Percentiles rank a stretch among this genome's conserved stretches.
These are phyloP conservation scores for Aelia acuminata DNA, from an alignment of 2,888 invertebrate species.

Conservation along the genomic window DNA sequence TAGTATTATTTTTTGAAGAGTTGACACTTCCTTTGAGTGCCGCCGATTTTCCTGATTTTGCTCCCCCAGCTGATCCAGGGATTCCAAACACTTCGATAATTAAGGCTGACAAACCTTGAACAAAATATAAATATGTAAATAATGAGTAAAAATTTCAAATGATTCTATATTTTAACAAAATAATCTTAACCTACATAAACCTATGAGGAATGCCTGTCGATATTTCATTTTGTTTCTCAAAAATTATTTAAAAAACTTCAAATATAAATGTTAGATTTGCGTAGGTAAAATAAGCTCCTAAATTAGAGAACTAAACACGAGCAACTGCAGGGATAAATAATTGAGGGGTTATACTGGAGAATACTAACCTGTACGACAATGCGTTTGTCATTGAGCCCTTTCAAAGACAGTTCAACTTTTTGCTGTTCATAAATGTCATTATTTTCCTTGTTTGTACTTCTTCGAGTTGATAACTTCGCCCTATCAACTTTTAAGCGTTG, in stretches of 20 bases:
- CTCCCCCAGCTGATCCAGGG: background rate
- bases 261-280: background rate
- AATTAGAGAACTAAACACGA: background rate
- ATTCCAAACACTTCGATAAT: slow-evolving; percentile 4
- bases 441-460: background rate
- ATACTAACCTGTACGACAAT: slow-evolving; percentile 51
- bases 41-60: slow-evolving; percentile 18
- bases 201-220: background rate
- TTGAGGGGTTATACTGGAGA: background rate
- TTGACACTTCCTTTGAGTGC: slow-evolving; percentile 7
- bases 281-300: background rate
- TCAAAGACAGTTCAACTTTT: slow-evolving; percentile 8
- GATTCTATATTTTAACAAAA: background rate
- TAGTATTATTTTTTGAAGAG: background rate
- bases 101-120: slow-evolving; percentile 1
- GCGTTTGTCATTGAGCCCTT: slow-evolving; percentile 31
- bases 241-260: background rate
- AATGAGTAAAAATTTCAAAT: background rate
- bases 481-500: background rate
- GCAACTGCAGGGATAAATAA: slow-evolving; percentile 19
- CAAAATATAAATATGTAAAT: background rate
- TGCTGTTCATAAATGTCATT: background rate
- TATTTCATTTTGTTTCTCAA: background rate
- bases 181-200: slow-evolving; percentile 36
- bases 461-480: background rate